Conservation (phyloP, 2,113 vertebrate species). For the Circaetus gallicus region DNA sequence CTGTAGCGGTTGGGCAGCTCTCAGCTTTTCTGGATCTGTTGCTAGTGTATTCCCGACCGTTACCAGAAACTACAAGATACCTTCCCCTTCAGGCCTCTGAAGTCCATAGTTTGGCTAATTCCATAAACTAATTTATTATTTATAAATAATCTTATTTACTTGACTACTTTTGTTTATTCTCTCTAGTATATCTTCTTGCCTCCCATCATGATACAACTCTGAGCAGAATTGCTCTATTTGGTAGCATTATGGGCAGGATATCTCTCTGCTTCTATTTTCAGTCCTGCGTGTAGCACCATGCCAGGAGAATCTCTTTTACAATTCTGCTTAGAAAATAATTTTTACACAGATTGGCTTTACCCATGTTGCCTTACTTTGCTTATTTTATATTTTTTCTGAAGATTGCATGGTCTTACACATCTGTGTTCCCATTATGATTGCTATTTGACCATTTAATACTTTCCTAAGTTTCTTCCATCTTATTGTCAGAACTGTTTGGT, state of each 20-base stretch:
- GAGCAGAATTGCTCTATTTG: neutral
- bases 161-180: neutral
- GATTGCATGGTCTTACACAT: neutral
- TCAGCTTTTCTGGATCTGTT: neutral
- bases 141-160: neutral
- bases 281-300: neutral
- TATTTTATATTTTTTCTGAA: neutral
- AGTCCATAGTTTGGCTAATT: neutral
- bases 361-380: neutral
- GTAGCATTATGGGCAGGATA: neutral
- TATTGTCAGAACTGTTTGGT: neutral
- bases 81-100: neutral
- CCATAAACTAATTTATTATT: neutral
- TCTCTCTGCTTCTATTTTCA: neutral
- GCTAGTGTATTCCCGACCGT: neutral
- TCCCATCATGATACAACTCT: neutral
- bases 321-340: neutral
- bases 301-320: neutral
- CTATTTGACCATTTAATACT: neutral
- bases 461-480: neutral
- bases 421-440: neutral
- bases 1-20: neutral
- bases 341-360: neutral
- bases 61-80: neutral
- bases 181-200: neutral